Conservation (phyloP, 2,113 vertebrate genomes). For the Charina bottae region DNA sequence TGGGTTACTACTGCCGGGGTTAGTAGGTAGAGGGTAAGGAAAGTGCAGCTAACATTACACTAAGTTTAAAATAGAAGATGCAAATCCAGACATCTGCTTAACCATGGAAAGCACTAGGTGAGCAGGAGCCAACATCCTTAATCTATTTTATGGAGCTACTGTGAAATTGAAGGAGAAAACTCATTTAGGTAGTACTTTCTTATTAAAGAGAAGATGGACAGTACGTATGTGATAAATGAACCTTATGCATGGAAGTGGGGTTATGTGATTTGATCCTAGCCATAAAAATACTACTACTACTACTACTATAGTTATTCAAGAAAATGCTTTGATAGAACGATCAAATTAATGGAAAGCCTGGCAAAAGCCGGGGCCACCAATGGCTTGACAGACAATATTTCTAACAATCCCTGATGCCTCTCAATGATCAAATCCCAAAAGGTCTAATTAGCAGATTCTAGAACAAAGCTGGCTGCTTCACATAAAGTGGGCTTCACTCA, state of each 20-base stretch:
- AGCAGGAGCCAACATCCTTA: background rate
- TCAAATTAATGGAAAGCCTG: background rate
- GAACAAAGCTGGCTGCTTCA: background rate
- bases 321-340: background rate
- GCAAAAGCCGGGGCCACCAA: too few relatives aligned
- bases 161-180: background rate
- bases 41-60: background rate
- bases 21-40: background rate
- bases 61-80: background rate
- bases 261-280: too few relatives aligned
- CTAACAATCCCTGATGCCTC: background rate
- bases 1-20: background rate
- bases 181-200: background rate
- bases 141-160: background rate
- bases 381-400: background rate
- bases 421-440: conserved; percentile 28
- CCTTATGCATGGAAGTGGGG: background rate
- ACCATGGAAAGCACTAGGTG: background rate
- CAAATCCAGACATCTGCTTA: background rate
- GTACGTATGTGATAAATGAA: background rate
- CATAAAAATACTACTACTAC: background rate
- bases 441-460: conserved; percentile 50
- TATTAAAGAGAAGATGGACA: background rate
- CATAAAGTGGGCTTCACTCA: background rate
- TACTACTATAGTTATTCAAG: background rate